These are phyloP conservation scores for Syngnathoides biaculeatus DNA, from an alignment of 2,113 vertebrate species.

Conservation along the genomic window DNA sequence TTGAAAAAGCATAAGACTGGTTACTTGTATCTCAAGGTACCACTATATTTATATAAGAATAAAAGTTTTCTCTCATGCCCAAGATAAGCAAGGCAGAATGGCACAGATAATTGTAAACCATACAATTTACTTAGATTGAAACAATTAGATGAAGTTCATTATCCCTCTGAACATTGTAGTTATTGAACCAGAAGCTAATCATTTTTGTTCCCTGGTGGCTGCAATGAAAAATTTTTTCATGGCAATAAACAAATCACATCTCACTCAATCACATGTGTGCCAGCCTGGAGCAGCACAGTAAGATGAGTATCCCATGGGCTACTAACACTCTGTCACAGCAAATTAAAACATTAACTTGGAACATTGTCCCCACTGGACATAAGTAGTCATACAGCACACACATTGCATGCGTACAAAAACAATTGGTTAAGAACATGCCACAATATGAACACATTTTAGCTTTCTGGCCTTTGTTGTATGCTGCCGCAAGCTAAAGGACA, in stretches of 20 bases:
- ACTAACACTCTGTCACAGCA: slow-evolving; percentile 23
- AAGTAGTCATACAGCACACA: slow-evolving; percentile 1
- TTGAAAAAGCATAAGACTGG: too few species aligned
- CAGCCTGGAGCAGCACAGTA: slow-evolving; percentile 14
- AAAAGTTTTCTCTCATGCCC: too few species aligned
- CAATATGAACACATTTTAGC: not conserved
- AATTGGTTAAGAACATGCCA: not conserved
- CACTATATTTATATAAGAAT: too few species aligned
- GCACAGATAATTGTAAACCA: not conserved
- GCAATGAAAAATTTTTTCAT: slow-evolving; percentile 4
- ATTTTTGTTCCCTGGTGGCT: not conserved
- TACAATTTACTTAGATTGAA: slow-evolving; percentile 3
- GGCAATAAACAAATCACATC: not conserved
- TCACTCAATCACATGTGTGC: slow-evolving; percentile 7
- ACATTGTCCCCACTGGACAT: slow-evolving; percentile 7
- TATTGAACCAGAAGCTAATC: not conserved
- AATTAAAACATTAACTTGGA: slow-evolving; percentile 24
- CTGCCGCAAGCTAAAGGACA: not conserved
- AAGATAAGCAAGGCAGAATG: not conserved
- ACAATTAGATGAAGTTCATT: slow-evolving; percentile 10
- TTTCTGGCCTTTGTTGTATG: not conserved
- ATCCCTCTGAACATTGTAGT: not conserved
- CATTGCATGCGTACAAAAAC: not conserved
- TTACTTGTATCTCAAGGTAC: too few species aligned
- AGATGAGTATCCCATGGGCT: not conserved